Evolutionary conservation across 2,888 invertebrate genomes (phyloP), one percentile per base, ranked within the genome.

Genomic region (Acanthosoma haemorrhoidale): DNA sequence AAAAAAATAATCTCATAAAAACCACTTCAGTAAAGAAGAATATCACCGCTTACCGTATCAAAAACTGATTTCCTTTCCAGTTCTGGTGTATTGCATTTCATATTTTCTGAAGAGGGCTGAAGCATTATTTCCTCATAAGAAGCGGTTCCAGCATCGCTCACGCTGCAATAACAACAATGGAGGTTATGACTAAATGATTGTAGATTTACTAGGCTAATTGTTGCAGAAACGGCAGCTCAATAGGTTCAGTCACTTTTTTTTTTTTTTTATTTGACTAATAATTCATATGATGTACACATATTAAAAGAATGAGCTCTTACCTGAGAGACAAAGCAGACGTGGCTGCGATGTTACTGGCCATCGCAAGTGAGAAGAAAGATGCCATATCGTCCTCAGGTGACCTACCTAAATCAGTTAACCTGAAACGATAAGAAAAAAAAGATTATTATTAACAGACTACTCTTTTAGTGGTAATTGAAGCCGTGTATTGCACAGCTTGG

Each of bases 61-160:
- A 87, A 78, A 70, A 87, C 78, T 76, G 85, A 86, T 76, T 84
- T 87, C 13, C 86, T 81, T 74, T 87, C 85, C 76, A 83, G 76
- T 75, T 85, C 85, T 0, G 87, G 87, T 6, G 87, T 87, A 74
- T 87, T 84, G 38, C 85, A 81, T 77, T 87, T 86, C 25, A 84
- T 77, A 70, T 82, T 80, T 76, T 85, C 84, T n/a, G 76, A 72
- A n/a, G 72, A 70, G 2, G 75, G 75, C 25, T 74, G 75, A 39
- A 67, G 60, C 36, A 73, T 58, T 8, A 70, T 21, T 38, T 71
- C 72, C 9, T 57, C 72, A 63, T 21, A 36, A 1, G 36, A 21
- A 16, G 31, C 25, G 13, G 34, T 32, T 21, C 18, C 38, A 15
- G 31, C 34, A 31, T 39, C 38, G 32, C 43, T 43, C 11, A 13